Percentiles rank a stretch among this genome's conserved stretches.
phyloP scores from a whole-genome alignment of 2,113 vertebrate genomes.

The Pygoscelis antarcticus region DNA sequence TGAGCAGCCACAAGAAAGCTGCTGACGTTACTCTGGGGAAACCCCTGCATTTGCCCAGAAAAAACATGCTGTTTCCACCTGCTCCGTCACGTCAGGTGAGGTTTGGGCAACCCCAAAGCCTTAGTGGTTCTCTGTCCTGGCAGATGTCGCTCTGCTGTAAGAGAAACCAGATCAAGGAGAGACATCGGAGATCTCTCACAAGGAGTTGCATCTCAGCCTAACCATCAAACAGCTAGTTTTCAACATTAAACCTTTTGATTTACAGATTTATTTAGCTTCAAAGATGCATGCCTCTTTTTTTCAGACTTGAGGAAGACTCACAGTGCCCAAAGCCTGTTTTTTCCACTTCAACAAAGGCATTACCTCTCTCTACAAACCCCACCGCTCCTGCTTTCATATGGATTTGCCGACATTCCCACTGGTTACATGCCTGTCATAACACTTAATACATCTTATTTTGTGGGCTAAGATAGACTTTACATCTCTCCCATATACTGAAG shows the following conservation, averaged over 20 bases:
- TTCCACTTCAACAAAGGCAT: background rate
- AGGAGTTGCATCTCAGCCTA: background rate
- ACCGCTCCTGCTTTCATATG: background rate
- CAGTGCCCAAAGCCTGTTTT: background rate
- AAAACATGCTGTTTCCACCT: background rate
- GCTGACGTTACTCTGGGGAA: background rate
- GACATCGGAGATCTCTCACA: background rate
- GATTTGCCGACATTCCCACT: background rate
- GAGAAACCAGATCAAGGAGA: background rate
- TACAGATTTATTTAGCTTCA: background rate
- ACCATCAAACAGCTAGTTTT: background rate
- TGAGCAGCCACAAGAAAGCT: background rate
- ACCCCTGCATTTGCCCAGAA: background rate
- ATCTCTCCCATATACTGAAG: background rate
- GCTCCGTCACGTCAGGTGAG: background rate
- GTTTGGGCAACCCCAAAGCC: background rate
- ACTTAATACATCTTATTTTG: background rate
- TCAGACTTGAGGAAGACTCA: background rate
- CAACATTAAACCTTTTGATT: background rate
- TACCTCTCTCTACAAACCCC: background rate
- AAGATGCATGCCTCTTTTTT: background rate
- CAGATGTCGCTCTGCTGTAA: background rate
- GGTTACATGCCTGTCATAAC: background rate
- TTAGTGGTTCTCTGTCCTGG: background rate
- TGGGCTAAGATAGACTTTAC: background rate